Conservation (phyloP, 30 jellyfish, hydroid and myxozoan genomes). For the Aurelia sp. region DNA sequence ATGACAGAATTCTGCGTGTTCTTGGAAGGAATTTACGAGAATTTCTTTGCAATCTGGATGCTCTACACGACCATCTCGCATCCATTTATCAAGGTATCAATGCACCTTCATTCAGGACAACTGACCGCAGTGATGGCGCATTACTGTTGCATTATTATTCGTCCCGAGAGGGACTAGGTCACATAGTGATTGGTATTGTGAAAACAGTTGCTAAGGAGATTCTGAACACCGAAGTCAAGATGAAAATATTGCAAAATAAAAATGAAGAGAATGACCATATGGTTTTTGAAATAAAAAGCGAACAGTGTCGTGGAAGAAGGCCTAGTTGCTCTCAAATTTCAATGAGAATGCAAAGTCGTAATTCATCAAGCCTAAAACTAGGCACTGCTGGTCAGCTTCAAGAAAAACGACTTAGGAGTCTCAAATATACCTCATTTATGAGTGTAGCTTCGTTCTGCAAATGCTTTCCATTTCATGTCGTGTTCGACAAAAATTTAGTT, state of each 20-base stretch:
- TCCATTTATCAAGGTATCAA: slow-evolving; percentile 86
- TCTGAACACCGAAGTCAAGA: slow-evolving; percentile 58
- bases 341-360: slow-evolving; percentile 19
- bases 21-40: slow-evolving; percentile 83
- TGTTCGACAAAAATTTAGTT: slow-evolving; percentile 70
- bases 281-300: slow-evolving; percentile 58
- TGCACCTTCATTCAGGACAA: slow-evolving; percentile 92
- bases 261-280: slow-evolving; percentile 63
- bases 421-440: slow-evolving; percentile 54
- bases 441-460: slow-evolving; percentile 73
- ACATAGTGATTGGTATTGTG: slow-evolving; percentile 86
- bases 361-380: slow-evolving; percentile 40
- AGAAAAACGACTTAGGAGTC: slow-evolving; percentile 44
- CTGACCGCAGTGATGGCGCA: slow-evolving; percentile 87
- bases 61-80: slow-evolving; percentile 90
- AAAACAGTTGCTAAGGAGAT: slow-evolving; percentile 85
- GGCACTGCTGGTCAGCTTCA: slow-evolving; percentile 66
- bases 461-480: slow-evolving; percentile 85
- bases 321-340: slow-evolving; percentile 31
- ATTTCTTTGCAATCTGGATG: slow-evolving; percentile 80
- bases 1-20: slow-evolving; percentile 81
- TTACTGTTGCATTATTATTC: slow-evolving; percentile 84
- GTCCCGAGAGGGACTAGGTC: slow-evolving; percentile 76
- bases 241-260: slow-evolving; percentile 51
- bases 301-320: slow-evolving; percentile 7